These are phyloP conservation scores for Montipora foliosa DNA, from an alignment of 64 coral and sea anemone genomes.

Conservation along the genomic window DNA sequence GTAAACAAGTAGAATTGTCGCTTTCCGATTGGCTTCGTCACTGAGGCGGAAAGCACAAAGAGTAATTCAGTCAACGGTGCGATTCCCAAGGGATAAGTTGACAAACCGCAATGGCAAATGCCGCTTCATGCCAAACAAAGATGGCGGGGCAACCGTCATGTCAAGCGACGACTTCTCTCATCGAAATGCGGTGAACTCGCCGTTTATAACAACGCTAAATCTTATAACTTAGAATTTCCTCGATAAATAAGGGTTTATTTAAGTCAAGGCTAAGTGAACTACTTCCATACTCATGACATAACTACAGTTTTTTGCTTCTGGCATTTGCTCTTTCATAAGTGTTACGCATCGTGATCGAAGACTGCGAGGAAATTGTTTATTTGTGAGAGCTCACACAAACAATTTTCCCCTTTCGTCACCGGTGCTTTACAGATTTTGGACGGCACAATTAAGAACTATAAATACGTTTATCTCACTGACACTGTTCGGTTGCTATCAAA, in stretches of 20 bases:
- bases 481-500: not conserved
- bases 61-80: not conserved
- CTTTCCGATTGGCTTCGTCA: slow-evolving; percentile 20
- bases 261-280: not conserved
- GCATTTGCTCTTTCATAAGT: not conserved
- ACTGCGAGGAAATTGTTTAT: not conserved
- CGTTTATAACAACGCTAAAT: not conserved
- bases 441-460: not conserved
- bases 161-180: not conserved
- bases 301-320: not conserved
- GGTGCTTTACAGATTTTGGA: not conserved
- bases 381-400: not conserved
- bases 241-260: not conserved
- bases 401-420: not conserved
- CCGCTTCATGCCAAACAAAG: slow-evolving; percentile 22
- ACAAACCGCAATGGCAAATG: not conserved
- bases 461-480: not conserved
- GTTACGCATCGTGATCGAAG: not conserved
- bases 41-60: slow-evolving; percentile 18
- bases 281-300: not conserved
- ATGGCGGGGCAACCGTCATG: not conserved
- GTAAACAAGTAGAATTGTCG: not conserved
- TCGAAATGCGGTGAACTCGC: not conserved
- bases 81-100: slow-evolving; percentile 46
- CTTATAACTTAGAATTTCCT: not conserved